Conservation (phyloP, 1,140 invertebrate genomes). For the Ctenoplectra terminalis region DNA sequence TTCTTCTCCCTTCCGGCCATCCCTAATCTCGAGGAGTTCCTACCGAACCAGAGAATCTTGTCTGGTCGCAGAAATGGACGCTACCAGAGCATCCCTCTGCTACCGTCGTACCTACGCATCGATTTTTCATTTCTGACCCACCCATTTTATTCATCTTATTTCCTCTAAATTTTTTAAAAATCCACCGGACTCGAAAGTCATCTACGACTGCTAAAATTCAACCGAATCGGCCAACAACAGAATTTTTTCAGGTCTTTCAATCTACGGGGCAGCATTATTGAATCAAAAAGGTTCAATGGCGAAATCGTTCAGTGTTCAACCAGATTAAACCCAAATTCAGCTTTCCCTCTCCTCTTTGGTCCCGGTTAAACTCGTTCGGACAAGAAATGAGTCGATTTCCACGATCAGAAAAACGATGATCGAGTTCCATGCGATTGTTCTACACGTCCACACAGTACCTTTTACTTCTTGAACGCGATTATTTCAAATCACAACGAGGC, state of each 20-base stretch:
- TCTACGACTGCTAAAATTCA: not conserved
- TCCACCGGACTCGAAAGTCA: not conserved
- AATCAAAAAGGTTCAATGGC: not conserved
- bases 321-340: not conserved
- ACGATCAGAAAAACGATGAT: not conserved
- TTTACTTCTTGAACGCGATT: not conserved
- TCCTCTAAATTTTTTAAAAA: not conserved
- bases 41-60: not conserved
- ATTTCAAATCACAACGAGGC: not conserved
- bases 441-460: not conserved
- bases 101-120: slow-evolving; percentile 11
- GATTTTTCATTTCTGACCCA: slow-evolving; percentile 28
- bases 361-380: not conserved
- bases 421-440: not conserved
- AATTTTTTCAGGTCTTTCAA: not conserved
- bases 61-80: slow-evolving; percentile 27
- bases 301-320: not conserved
- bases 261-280: not conserved
- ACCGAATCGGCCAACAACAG: not conserved
- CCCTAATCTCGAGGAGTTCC: slow-evolving; percentile 5
- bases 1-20: slow-evolving; percentile 27
- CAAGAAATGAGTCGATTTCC: not conserved
- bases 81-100: slow-evolving; percentile 19
- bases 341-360: too few species aligned
- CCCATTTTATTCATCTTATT: too few species aligned